phyloP scores from a whole-genome alignment of 2,797 vertebrate genomes.

The Hirundo rustica region DNA sequence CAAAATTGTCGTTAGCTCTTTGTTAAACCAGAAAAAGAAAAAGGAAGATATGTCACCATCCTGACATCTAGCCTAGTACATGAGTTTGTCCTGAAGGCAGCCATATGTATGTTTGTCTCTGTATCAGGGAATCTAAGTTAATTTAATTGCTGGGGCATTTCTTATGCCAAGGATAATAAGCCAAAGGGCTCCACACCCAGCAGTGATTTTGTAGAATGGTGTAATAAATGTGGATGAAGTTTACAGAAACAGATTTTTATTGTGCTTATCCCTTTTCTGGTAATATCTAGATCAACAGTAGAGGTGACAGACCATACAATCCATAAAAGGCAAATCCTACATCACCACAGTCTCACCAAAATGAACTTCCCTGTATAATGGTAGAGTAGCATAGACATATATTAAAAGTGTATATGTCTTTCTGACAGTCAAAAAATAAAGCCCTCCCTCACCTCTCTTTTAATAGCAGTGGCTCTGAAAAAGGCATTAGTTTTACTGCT shows the following conservation, averaged over 20 bases:
- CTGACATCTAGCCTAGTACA: background rate
- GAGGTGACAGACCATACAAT: background rate
- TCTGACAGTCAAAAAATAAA: background rate
- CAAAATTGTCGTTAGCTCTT: background rate
- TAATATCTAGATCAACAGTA: background rate
- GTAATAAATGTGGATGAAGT: background rate
- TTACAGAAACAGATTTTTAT: background rate
- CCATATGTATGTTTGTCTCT: background rate
- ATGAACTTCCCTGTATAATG: background rate
- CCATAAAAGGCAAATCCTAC: background rate
- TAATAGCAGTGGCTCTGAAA: background rate
- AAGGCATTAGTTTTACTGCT: background rate
- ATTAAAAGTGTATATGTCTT: background rate
- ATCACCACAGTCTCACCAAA: background rate
- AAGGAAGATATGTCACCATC: background rate
- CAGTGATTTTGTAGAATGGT: background rate
- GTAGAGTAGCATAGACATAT: background rate
- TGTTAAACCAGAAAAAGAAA: background rate
- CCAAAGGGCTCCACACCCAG: background rate
- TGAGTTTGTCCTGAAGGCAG: background rate
- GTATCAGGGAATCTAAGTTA: background rate
- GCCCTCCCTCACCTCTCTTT: background rate
- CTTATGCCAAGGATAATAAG: background rate
- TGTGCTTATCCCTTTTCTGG: background rate
- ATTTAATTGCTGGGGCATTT: background rate